A percentile compares a stretch with the other conserved stretches of the same genome.
Evolutionary conservation across 2,113 vertebrate species (phyloP).

Genomic region (Malaclemys terrapin): DNA sequence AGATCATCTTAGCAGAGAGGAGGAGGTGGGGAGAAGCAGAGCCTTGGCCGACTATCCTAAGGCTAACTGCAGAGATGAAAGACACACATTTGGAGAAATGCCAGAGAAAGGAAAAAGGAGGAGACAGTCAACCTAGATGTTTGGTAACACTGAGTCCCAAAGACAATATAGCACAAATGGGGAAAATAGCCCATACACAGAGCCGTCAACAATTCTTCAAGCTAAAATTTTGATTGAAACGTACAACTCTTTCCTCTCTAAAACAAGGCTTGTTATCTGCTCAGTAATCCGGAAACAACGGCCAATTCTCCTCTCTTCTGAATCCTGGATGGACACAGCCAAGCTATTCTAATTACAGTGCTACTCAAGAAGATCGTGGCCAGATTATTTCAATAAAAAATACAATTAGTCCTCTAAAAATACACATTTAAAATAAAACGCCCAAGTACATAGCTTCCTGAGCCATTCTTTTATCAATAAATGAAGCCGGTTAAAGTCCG

Average conservation of each 20-base stretch:
- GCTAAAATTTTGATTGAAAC: not conserved
- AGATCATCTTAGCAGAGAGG: not conserved
- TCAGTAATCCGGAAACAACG: constrained; percentile 18
- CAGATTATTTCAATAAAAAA: constrained; percentile 18
- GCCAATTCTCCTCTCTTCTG: constrained; percentile 26
- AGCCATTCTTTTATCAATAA: constrained; percentile 40
- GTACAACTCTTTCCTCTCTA: not conserved
- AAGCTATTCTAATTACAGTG: constrained; percentile 43
- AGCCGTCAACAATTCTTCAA: constrained; percentile 20
- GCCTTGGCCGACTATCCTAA: not conserved
- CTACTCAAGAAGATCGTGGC: constrained; percentile 10
- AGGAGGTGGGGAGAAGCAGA: not conserved
- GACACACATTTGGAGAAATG: constrained; percentile 37
- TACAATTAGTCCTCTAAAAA: constrained; percentile 6
- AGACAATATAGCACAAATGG: constrained; percentile 31
- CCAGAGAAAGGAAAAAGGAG: constrained; percentile 29
- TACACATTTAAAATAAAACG: constrained; percentile 44
- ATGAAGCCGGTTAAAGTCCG: constrained; percentile 54
- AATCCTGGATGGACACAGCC: constrained; percentile 17
- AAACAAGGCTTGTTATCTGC: not conserved
- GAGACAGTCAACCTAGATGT: constrained; percentile 5
- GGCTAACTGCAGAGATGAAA: constrained; percentile 54
- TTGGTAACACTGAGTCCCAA: not conserved
- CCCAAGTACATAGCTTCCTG: constrained; percentile 19
- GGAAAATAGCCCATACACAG: not conserved